phyloP scores from a whole-genome alignment of 2,797 vertebrate genomes.

The Tinamus major region DNA sequence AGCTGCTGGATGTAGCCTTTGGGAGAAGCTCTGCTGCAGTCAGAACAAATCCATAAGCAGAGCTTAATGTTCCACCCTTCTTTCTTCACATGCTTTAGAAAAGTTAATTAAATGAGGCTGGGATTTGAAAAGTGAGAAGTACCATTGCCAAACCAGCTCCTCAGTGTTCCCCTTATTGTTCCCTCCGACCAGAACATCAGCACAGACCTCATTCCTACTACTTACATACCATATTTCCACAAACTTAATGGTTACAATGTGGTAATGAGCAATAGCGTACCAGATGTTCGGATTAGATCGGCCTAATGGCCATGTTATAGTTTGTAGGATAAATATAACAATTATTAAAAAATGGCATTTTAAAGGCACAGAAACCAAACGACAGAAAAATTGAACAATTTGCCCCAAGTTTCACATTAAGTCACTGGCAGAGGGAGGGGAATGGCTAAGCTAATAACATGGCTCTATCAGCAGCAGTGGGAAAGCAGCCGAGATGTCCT shows the following conservation, averaged over 20 bases:
- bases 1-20: not conserved
- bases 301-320: not conserved
- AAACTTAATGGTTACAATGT: not conserved
- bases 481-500: not conserved
- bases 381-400: not conserved
- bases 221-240: not conserved
- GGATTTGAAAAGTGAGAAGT: constrained; percentile 31
- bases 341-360: not conserved
- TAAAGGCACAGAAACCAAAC: not conserved
- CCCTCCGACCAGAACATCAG: not conserved
- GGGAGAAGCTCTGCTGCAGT: not conserved
- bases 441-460: not conserved
- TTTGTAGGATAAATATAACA: not conserved
- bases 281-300: constrained; percentile 22
- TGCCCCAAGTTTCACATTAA: not conserved
- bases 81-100: not conserved
- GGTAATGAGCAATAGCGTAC: constrained; percentile 20
- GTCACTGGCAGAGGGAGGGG: not conserved
- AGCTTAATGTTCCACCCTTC: not conserved
- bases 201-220: constrained; percentile 1
- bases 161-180: constrained; percentile 23
- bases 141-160: not conserved
- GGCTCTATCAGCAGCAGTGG: not conserved
- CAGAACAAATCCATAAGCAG: not conserved
- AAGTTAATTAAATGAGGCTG: constrained; percentile 46